Percentiles rank a stretch among this genome's conserved stretches.
Evolutionary conservation across 2,888 invertebrate species (phyloP).

Genomic region (Papilio demoleus): DNA sequence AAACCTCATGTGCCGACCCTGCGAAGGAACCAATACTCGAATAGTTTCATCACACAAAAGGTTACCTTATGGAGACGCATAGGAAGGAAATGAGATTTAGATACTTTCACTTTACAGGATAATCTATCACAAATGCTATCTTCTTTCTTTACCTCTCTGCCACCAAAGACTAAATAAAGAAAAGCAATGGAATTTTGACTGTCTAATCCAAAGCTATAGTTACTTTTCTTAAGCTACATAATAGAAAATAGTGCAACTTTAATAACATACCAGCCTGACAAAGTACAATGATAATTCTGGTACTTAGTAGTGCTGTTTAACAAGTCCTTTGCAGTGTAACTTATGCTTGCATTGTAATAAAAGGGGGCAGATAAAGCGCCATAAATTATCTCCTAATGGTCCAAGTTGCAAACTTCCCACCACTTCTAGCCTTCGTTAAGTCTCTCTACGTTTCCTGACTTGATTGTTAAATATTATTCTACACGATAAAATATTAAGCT

Average conservation of each 20-base stretch:
- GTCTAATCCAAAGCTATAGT: background rate
- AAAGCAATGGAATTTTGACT: background rate
- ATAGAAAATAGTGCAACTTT: background rate
- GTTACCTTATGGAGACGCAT: background rate
- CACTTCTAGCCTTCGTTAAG: slow-evolving; percentile 2
- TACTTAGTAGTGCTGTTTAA: background rate
- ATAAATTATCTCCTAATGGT: slow-evolving; percentile 21
- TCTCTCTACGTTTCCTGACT: background rate
- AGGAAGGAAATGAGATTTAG: too few relatives aligned
- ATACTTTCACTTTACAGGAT: too few relatives aligned
- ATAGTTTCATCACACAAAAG: background rate
- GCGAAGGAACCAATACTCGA: background rate
- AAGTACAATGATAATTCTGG: background rate
- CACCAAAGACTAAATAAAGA: background rate
- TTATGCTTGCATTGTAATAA: slow-evolving; percentile 19
- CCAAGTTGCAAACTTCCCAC: slow-evolving; percentile 15
- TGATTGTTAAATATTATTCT: background rate
- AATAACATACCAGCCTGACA: background rate
- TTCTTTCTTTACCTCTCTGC: too few relatives aligned
- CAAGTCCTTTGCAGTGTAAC: slow-evolving; percentile 3
- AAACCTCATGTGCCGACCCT: too few relatives aligned
- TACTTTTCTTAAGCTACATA: background rate
- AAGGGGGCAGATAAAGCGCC: slow-evolving; percentile 3
- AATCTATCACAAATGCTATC: too few relatives aligned
- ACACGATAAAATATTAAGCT: background rate